Conservation (phyloP, 2,888 invertebrate species). For the Allolobophora icterica region DNA sequence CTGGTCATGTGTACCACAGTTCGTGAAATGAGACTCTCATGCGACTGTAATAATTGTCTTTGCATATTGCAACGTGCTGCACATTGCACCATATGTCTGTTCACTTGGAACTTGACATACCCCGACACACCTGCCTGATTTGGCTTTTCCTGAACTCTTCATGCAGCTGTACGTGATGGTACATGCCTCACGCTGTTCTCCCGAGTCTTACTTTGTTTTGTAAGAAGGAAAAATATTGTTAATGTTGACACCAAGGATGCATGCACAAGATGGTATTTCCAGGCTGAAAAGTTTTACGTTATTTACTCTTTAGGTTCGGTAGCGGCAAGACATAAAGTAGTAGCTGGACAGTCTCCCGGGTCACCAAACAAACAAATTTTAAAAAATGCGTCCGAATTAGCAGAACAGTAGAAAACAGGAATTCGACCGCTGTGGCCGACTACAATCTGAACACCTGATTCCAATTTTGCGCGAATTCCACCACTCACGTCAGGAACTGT, state of each 20-base stretch:
- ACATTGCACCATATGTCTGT: neutral
- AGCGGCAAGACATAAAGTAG: neutral
- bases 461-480: constrained; percentile 14
- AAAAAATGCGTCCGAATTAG: neutral
- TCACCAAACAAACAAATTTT: neutral
- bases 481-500: constrained; percentile 19
- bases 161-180: too few relatives aligned
- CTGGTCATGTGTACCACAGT: neutral
- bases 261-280: too few relatives aligned
- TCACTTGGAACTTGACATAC: neutral
- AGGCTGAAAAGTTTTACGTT: too few relatives aligned
- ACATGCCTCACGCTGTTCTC: too few relatives aligned
- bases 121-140: neutral
- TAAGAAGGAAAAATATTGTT: too few relatives aligned
- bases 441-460: neutral
- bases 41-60: neutral
- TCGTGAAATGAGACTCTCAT: neutral
- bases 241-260: too few relatives aligned
- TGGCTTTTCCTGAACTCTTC: neutral
- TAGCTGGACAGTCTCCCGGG: neutral
- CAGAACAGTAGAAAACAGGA: constrained; percentile 13
- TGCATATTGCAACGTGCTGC: neutral
- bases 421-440: neutral
- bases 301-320: neutral
- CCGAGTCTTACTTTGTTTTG: too few relatives aligned